phyloP scores from a whole-genome alignment of 2,888 invertebrate genomes.

The Gibbula magus region DNA sequence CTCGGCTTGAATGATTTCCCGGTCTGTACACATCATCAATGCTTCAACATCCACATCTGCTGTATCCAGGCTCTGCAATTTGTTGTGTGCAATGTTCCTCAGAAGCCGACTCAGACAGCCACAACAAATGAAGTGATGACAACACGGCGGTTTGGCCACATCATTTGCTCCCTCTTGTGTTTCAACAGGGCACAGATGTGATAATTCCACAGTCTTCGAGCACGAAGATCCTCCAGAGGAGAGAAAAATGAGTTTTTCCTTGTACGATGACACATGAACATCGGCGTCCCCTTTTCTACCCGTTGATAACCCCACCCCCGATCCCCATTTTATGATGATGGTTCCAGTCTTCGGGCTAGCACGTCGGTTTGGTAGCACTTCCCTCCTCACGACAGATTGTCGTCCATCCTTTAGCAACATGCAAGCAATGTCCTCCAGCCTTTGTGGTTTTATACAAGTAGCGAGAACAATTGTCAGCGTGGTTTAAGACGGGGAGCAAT shows the following conservation, averaged over 20 bases:
- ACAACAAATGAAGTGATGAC: conserved; percentile 13
- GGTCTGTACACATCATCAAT: background rate
- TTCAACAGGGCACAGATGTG: conserved; percentile 10
- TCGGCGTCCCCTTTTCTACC: background rate
- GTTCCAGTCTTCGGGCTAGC: background rate
- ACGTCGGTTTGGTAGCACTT: too few species aligned
- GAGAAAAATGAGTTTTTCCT: background rate
- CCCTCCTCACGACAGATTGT: too few species aligned
- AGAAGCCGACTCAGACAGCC: background rate
- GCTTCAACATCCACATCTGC: background rate
- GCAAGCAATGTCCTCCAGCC: too few species aligned
- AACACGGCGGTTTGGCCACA: background rate
- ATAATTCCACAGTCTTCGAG: background rate
- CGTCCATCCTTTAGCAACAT: too few species aligned
- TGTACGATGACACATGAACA: background rate
- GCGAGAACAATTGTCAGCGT: too few species aligned
- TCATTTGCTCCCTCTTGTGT: background rate
- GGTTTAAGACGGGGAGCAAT: too few species aligned
- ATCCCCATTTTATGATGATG: background rate
- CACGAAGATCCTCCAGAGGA: background rate
- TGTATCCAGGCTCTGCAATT: background rate
- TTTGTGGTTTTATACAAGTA: too few species aligned
- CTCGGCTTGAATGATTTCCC: background rate
- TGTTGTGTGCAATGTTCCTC: background rate
- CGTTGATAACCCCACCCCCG: background rate